Base-by-base conservation (phyloP, 53 echinoderm and acorn worm species). In the Stichopus horrens region DNA sequence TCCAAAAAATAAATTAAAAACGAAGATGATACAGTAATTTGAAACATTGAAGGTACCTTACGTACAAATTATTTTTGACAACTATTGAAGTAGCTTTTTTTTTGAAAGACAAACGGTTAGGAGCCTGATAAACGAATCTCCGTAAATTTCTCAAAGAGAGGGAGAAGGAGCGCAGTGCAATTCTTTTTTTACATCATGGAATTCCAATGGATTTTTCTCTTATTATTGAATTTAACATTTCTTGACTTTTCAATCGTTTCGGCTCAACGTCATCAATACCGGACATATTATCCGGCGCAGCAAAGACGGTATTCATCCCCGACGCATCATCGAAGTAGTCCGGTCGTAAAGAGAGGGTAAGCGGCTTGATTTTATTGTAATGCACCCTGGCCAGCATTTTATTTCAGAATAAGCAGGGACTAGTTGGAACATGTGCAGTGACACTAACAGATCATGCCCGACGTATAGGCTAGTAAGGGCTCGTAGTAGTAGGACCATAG, bases 221-320 rank as follows among this genome's bases (percentile, higher is more conserved):
- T 71, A 71, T 71, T 71, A 37, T 37, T 37, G 18, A 71, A 71
- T 13, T 71, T 71, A 71, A 20, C 71, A n/a, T 71, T 71, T 18
- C 18, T 37, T 37, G 37, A 71, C 19, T 71, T 18, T 71, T 71
- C 71, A n/a, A 7, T 71, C 7, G 18, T 71, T 71, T 71, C 71
- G 71, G 71, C 16, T 18, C 71, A 71, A 71, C 71, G n/a, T 71
- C 71, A 71, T 71, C 71, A 71, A 18, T 71, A 71, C 19, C 14
- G 71, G 71, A 71, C 71, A 16, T 71, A 71, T 71, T 56, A 81
- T 18, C 52, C 77, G 51, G 18, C 81, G 20, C 21, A 19, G 2
- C 81, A 21, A 53, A 81, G 81, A 81, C 52, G 57, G 81, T 81
- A 81, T 56, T 81, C 81, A 81, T 81, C 81, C 58, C 57, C 81